These are phyloP conservation scores for Cricetomys ansorgei DNA, from an alignment of 2,113 vertebrate genomes.

Conservation along the genomic window DNA sequence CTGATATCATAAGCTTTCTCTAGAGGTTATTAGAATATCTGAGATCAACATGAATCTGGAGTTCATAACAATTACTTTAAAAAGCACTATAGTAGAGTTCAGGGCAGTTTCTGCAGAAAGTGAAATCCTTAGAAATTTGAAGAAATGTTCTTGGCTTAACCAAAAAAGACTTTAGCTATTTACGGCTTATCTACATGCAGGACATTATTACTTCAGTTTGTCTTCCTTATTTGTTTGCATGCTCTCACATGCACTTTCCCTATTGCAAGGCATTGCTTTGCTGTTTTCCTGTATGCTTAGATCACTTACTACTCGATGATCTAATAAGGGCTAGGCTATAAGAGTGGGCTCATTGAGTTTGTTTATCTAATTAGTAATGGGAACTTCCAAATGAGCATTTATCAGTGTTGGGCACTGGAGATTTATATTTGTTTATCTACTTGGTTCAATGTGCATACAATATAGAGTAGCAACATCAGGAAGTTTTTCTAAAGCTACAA, in stretches of 20 bases:
- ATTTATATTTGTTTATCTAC: conserved; percentile 62
- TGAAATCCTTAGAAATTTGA: conserved; percentile 46
- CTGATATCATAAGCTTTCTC: neutral
- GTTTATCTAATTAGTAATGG: conserved; percentile 36
- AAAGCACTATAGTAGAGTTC: neutral
- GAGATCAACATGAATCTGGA: conserved; percentile 3
- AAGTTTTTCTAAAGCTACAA: conserved; percentile 27
- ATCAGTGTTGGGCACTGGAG: neutral
- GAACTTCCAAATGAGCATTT: conserved; percentile 32
- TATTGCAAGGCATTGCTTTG: neutral
- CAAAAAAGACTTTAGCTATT: neutral
- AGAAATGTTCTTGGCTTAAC: conserved; percentile 19
- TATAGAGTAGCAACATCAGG: neutral
- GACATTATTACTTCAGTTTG: neutral
- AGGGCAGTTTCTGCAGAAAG: conserved; percentile 20
- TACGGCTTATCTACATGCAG: neutral
- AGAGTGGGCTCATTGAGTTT: neutral
- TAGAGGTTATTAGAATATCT: neutral
- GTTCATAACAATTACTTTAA: neutral
- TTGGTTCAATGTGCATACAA: conserved; percentile 15
- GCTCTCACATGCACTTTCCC: neutral
- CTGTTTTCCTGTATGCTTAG: neutral
- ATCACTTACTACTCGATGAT: neutral
- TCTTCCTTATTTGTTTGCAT: neutral
- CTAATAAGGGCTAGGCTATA: neutral